phyloP scores from a whole-genome alignment of 2,113 vertebrate species.

The Limnothrissa miodon region DNA sequence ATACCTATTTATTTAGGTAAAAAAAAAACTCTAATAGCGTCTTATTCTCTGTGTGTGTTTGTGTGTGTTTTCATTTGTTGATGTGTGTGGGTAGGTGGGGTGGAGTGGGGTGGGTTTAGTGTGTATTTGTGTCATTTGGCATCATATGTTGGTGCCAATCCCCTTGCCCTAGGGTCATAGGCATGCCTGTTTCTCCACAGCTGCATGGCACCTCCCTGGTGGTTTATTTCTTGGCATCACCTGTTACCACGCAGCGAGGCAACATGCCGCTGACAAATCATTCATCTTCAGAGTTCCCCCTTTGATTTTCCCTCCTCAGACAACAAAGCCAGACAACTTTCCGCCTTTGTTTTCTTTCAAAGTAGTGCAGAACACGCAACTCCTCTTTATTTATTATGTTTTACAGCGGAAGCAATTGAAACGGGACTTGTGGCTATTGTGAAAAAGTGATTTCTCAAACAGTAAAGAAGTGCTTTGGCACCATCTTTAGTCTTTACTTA shows the following conservation, averaged over 20 bases:
- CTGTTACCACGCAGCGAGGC: background rate
- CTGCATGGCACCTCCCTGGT: background rate
- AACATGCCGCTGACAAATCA: background rate
- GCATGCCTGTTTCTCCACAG: constrained; percentile 19
- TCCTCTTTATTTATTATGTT: constrained; percentile 7
- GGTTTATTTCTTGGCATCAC: background rate
- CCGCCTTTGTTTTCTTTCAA: background rate
- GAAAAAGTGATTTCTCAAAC: background rate
- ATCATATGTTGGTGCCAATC: background rate
- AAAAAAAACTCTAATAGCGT: background rate
- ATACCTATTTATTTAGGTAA: background rate
- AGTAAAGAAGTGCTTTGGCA: background rate
- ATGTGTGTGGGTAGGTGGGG: background rate
- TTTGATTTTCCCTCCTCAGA: background rate
- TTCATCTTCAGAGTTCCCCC: background rate
- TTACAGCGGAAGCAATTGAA: background rate
- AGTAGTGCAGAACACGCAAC: background rate
- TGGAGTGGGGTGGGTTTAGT: background rate
- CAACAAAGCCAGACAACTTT: background rate
- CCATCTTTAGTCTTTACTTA: background rate
- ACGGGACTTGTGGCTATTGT: background rate
- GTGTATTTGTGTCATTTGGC: background rate
- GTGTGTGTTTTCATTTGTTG: background rate
- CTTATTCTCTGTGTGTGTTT: background rate
- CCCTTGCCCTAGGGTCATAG: background rate